phyloP scores from a whole-genome alignment of 2,888 invertebrate genomes.

The Xestia rhomboidea region DNA sequence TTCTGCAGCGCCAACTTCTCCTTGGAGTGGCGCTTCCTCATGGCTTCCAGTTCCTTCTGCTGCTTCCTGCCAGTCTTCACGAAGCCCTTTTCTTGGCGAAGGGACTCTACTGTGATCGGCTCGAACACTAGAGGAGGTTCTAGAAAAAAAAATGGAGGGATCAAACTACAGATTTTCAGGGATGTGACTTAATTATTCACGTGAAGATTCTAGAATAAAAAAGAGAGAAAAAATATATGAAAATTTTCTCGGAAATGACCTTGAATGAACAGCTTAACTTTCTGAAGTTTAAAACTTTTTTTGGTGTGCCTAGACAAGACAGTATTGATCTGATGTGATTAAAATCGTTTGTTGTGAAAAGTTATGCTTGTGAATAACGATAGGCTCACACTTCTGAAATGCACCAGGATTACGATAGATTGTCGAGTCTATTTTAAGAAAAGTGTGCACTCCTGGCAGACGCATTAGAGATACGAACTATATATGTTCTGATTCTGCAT shows the following conservation, averaged over 20 bases:
- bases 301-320: neutral
- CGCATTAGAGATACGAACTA: neutral
- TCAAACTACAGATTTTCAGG: neutral
- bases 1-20: conserved; percentile 97
- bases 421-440: neutral
- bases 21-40: conserved; percentile 98
- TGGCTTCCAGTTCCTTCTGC: conserved; percentile 97
- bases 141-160: conserved; percentile 62
- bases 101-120: conserved; percentile 96
- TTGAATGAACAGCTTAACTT: neutral
- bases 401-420: neutral
- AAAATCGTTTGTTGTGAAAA: neutral
- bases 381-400: neutral
- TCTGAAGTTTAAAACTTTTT: neutral
- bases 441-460: neutral
- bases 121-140: conserved; percentile 95
- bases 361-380: neutral
- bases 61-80: conserved; percentile 98
- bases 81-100: conserved; percentile 97
- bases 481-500: neutral
- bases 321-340: neutral
- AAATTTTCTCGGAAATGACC: neutral
- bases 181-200: neutral
- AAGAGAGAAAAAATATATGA: neutral
- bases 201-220: neutral